phyloP scores from a whole-genome alignment of 1,140 invertebrate species.

The Caenorhabditis brenneri region DNA sequence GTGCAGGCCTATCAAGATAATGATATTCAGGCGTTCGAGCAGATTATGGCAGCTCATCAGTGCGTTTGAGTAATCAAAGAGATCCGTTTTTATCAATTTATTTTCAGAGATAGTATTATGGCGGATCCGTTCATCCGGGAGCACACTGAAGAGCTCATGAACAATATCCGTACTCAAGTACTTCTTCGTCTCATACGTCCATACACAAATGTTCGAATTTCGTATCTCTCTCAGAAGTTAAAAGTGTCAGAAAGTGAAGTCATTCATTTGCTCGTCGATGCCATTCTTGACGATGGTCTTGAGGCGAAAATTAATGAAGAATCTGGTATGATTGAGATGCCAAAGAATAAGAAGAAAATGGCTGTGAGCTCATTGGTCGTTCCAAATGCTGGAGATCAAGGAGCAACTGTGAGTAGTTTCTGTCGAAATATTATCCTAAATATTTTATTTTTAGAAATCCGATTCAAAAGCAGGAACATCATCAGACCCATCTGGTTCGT shows the following conservation, averaged over 20 bases:
- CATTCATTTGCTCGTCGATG: slow-evolving; percentile 94
- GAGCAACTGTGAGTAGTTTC: background rate
- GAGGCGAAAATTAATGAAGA: slow-evolving; percentile 30
- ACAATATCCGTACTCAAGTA: slow-evolving; percentile 96
- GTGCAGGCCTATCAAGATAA: slow-evolving; percentile 98
- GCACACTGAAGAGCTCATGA: slow-evolving; percentile 95
- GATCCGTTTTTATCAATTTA: background rate
- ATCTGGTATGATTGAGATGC: slow-evolving; percentile 31
- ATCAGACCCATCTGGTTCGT: background rate
- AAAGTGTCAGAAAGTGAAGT: slow-evolving; percentile 96
- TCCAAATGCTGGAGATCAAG: background rate
- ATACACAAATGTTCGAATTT: slow-evolving; percentile 96
- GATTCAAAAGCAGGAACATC: background rate
- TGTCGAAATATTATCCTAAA: background rate
- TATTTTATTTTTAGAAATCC: slow-evolving; percentile 16
- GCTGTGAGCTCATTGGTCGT: background rate
- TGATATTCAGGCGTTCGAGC: slow-evolving; percentile 97
- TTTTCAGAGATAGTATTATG: slow-evolving; percentile 87
- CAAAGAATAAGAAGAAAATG: slow-evolving; percentile 30
- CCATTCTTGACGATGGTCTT: slow-evolving; percentile 82
- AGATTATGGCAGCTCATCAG: slow-evolving; percentile 88
- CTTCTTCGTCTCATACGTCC: slow-evolving; percentile 96
- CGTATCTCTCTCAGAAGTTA: slow-evolving; percentile 94
- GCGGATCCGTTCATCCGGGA: slow-evolving; percentile 98
- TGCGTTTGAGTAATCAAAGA: background rate